Percentiles rank a stretch among this genome's conserved stretches.
These are phyloP conservation scores for Drosophila stalkeri DNA, from an alignment of 2,888 invertebrate genomes.

Conservation along the genomic window DNA sequence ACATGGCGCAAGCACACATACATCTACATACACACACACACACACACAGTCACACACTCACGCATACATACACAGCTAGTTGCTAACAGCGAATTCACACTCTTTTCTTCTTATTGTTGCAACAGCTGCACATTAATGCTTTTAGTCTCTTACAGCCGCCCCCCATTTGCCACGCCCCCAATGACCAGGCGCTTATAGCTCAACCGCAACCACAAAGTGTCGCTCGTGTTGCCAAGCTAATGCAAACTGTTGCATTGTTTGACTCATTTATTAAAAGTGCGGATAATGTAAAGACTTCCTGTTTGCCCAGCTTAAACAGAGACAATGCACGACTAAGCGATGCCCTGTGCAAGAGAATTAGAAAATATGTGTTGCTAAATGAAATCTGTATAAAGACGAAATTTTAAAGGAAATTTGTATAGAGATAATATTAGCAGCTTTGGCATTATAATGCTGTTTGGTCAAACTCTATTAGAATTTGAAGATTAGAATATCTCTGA, in stretches of 20 bases:
- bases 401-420: too few species aligned
- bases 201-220: constrained; percentile 31
- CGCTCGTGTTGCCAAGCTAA: constrained; percentile 5
- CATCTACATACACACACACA: background rate
- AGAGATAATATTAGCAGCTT: too few species aligned
- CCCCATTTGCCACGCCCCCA: constrained; percentile 4
- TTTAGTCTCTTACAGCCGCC: background rate
- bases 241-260: constrained; percentile 38
- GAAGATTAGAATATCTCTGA: too few species aligned
- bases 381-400: too few species aligned
- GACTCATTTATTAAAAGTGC: constrained; percentile 36
- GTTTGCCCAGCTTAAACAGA: constrained; percentile 3
- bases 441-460: too few species aligned
- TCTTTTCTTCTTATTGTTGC: constrained; percentile 21
- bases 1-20: constrained; percentile 24
- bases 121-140: constrained; percentile 55
- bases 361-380: too few species aligned
- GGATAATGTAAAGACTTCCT: constrained; percentile 28
- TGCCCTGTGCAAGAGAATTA: too few species aligned
- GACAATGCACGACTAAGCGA: background rate
- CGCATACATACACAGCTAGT: background rate
- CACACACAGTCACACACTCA: too few species aligned
- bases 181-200: constrained; percentile 17
- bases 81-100: constrained; percentile 4
- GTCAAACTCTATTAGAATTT: too few species aligned